Base-by-base conservation (phyloP, 1,140 invertebrate species). In the Hyposmocoma kahamanoa region DNA sequence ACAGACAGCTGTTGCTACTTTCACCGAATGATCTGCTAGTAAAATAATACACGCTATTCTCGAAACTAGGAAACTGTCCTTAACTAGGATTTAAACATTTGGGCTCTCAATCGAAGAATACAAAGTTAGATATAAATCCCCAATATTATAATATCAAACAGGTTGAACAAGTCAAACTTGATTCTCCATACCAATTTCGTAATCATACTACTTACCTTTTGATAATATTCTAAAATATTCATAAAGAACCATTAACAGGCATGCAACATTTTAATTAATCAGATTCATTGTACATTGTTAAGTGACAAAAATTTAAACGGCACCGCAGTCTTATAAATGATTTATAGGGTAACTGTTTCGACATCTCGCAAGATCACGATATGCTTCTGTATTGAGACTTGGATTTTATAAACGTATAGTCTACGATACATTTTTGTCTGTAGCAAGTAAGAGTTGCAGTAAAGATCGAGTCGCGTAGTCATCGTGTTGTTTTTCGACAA, bases 401-500 rank as follows among this genome's bases (percentile, higher is more conserved):
- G 15, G 21, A 28, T 42, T 60, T 56, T 45, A 42, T 50, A 51
- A n/a, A 18, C 9, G 24, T 20, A 28, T n/a, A n/a, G n/a, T 30
- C 20, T 64, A 67, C 54, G 61, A 56, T 58, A 48, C 52, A 56
- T 42, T 60, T 65, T 65, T 32, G 42, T 30, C 38, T 59, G 62
- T 39, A 20, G 45, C 19, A 19, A 6, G 42, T 20, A 2, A 6
- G 49, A 51, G 56, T 58, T 46, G 52, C 50, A 50, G 34, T 45
- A 18, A 19, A 26, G 43, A 54, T 43, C 38, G 52, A 55, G 18
- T 53, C 53, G 62, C 55, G 53, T 65, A 69, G 68, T 70, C 64
- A 68, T 71, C 60, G 51, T 73, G 60, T 67, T 70, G 62, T 75
- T 68, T 80, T 74, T 79, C 51, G 56, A 76, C 59, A 68, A 68